A percentile compares a stretch with the other conserved stretches of the same genome.
phyloP scores from a whole-genome alignment of 2,888 invertebrate species.

The Desoria tigrina region DNA sequence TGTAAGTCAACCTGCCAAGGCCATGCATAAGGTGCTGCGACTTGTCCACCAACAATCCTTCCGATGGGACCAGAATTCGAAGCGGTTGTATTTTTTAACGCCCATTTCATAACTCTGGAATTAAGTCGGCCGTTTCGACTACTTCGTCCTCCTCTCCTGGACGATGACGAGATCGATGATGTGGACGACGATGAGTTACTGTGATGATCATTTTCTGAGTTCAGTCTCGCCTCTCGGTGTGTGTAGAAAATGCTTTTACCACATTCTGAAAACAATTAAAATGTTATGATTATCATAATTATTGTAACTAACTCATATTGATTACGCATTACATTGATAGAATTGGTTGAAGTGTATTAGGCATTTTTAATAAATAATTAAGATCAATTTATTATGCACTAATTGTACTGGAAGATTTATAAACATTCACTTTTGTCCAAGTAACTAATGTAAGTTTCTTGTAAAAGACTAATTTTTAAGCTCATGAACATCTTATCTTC shows the following conservation, averaged over 20 bases:
- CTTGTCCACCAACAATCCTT: constrained; percentile 75
- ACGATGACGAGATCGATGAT: not conserved
- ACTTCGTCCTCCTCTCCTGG: constrained; percentile 29
- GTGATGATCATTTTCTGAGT: not conserved
- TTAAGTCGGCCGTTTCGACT: constrained; percentile 22
- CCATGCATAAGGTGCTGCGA: constrained; percentile 77
- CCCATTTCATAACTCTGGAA: constrained; percentile 51
- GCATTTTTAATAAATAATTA: no score
- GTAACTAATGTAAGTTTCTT: no score
- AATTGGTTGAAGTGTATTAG: no score
- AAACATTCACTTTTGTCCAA: no score
- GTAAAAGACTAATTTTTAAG: no score
- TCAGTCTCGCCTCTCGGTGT: constrained; percentile 55
- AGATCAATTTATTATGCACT: no score
- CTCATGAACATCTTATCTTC: no score
- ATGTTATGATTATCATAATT: no score
- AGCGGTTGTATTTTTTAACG: constrained; percentile 35
- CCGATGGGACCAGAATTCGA: constrained; percentile 56
- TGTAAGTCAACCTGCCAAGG: constrained; percentile 71
- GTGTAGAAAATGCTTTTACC: constrained; percentile 55
- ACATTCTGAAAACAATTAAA: constrained; percentile 54
- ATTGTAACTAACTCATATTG: no score
- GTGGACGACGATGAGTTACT: not conserved
- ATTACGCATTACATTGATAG: no score
- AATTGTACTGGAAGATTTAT: no score